A percentile compares a stretch with the other conserved stretches of the same genome.
These are phyloP conservation scores for Etheostoma cragini DNA, from an alignment of 2,113 vertebrate genomes.

Conservation along the genomic window DNA sequence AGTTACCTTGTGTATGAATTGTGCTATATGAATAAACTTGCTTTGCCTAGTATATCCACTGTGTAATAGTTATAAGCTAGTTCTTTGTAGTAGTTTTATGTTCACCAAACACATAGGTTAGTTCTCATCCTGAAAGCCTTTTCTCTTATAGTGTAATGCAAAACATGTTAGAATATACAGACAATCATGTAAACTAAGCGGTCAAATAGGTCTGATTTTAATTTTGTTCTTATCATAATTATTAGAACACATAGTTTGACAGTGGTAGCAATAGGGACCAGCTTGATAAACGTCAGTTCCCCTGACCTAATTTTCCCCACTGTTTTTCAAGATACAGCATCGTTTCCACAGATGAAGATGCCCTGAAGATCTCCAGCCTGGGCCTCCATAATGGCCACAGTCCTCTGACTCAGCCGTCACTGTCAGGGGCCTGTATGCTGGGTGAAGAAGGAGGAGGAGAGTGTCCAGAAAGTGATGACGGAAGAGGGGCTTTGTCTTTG, in stretches of 20 bases:
- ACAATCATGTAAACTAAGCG: background rate
- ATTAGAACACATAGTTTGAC: background rate
- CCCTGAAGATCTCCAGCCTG: conserved; percentile 86
- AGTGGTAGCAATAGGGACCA: background rate
- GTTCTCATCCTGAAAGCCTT: background rate
- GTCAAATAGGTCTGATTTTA: background rate
- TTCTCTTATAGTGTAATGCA: background rate
- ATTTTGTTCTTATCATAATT: background rate
- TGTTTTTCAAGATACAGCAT: conserved; percentile 87
- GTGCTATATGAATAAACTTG: too few relatives aligned
- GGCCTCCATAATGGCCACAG: conserved; percentile 85
- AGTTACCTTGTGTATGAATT: too few relatives aligned
- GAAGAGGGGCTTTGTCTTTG: conserved; percentile 83
- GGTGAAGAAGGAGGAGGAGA: conserved; percentile 79
- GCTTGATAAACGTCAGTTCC: background rate
- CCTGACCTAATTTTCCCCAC: background rate
- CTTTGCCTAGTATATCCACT: background rate
- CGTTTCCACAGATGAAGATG: conserved; percentile 91
- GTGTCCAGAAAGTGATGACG: conserved; percentile 79
- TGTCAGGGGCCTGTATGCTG: conserved; percentile 72
- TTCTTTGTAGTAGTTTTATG: too few relatives aligned
- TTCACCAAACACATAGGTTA: background rate
- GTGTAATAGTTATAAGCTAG: background rate
- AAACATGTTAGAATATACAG: background rate
- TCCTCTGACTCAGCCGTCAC: conserved; percentile 71